Percentiles rank a stretch among this genome's conserved stretches.
These are phyloP conservation scores for Eleginops maclovinus DNA, from an alignment of 2,113 vertebrate species.

Conservation along the genomic window DNA sequence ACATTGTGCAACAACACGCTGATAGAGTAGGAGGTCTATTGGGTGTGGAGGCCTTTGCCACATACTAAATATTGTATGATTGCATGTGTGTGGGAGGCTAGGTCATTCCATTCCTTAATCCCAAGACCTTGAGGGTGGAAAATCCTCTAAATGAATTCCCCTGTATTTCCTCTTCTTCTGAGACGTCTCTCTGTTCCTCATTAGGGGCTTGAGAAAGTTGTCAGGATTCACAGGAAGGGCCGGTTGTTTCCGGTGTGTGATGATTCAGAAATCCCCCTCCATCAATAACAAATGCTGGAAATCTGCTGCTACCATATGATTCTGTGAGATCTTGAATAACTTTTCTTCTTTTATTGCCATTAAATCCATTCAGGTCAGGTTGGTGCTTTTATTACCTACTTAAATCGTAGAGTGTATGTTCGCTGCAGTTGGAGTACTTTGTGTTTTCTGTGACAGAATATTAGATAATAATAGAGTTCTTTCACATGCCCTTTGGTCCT, in stretches of 20 bases:
- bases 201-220: constrained; percentile 68
- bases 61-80: constrained; percentile 32
- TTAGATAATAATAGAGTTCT: background rate
- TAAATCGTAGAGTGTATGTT: background rate
- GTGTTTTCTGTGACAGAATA: background rate
- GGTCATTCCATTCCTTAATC: constrained; percentile 64
- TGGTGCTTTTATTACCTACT: background rate
- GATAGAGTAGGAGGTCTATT: constrained; percentile 11
- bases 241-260: constrained; percentile 44
- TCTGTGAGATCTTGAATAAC: background rate
- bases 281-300: background rate
- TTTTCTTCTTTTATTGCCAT: background rate
- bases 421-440: background rate
- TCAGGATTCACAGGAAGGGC: constrained; percentile 35
- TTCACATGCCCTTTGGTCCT: background rate
- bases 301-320: constrained; percentile 11
- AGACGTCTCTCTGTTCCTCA: constrained; percentile 63
- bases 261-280: constrained; percentile 63
- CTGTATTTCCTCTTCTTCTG: constrained; percentile 37
- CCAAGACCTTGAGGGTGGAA: constrained; percentile 54
- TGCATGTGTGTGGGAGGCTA: constrained; percentile 29
- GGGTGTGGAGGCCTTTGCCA: background rate
- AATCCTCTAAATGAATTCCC: constrained; percentile 54
- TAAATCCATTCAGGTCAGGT: background rate
- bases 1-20: constrained; percentile 41